Percentiles rank a stretch among this genome's conserved stretches.
phyloP scores from a whole-genome alignment of 2,113 vertebrate species.

The Dunckerocampus dactyliophorus region DNA sequence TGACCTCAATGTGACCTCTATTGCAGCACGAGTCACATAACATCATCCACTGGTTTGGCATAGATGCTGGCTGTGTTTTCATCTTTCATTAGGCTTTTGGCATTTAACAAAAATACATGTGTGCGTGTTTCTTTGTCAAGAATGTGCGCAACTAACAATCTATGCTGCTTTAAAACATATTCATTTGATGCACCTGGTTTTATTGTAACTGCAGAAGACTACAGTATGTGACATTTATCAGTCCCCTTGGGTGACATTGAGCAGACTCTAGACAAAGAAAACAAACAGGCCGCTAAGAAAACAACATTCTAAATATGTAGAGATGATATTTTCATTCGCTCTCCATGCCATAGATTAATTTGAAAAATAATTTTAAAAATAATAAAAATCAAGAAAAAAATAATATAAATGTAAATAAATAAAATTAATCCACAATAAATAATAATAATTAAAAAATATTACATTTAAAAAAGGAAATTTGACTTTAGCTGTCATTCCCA shows the following conservation, averaged over 20 bases:
- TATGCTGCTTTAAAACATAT: conserved; percentile 13
- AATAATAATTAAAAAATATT: too few species aligned
- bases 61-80: conserved; percentile 47
- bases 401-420: too few species aligned
- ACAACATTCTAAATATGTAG: conserved; percentile 24
- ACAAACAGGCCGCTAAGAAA: conserved; percentile 39
- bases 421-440: too few species aligned
- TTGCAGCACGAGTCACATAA: conserved; percentile 34
- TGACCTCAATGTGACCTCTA: conserved; percentile 29
- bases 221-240: conserved; percentile 35
- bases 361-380: too few species aligned
- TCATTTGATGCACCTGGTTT: conserved; percentile 37
- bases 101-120: conserved; percentile 6
- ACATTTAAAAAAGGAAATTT: neutral
- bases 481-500: neutral
- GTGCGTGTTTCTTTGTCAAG: conserved; percentile 1
- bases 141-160: neutral
- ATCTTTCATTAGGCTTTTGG: conserved; percentile 13
- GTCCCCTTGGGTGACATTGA: conserved; percentile 60
- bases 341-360: too few species aligned
- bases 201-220: conserved; percentile 22
- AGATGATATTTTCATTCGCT: conserved; percentile 14
- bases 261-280: conserved; percentile 54
- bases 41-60: conserved; percentile 43
- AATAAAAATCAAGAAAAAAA: too few species aligned